Evolutionary conservation across 2,797 vertebrate species (phyloP), one percentile per base, ranked within the genome.

Genomic region (Crocidura indochinensis): DNA sequence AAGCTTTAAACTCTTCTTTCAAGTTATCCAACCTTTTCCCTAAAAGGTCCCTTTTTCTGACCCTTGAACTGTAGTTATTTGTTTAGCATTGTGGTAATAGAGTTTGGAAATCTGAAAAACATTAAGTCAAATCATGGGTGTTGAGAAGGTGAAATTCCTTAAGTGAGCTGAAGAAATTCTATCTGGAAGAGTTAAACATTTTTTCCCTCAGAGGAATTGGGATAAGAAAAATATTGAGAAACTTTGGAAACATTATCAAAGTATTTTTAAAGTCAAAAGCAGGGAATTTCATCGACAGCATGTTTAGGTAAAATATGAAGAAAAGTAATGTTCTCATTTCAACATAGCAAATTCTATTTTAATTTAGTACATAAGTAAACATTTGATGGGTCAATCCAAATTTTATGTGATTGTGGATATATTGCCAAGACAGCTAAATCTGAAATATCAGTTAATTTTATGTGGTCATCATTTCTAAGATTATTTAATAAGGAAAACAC

Each of bases 21-120:
- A 97, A 98, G 98, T 99, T 98, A 98, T 98, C 98, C 98, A 98
- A 97, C 98, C 98, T 99, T 98, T 99, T 98, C 98, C 98, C 98
- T 97, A 97, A 95, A 97, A 96, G 96, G 97, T 96, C 98, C 96
- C 96, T 95, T 84, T 97, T 94, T 94, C 96, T 98, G 98, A 99
- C 97, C 98, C 98, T 98, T 98, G 98, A 98, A 98, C 98, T 97
- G 91, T 96, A 98, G 97, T 96, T 98, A 97, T 98, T 99, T 98
- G 97, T 97, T 97, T 97, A 98, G 98, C 97, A 97, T 96, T 56
- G 84, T 97, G 97, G 96, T 96, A 98, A 98, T 96, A 49, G 64
- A 95, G 87, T 97, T 97, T 98, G 97, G 98, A 98, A 98, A 98
- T 98, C 98, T 98, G 98, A 97, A 98, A 98, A 98, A 97, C 96